These are phyloP conservation scores for Heliconius hewitsoni DNA, from an alignment of 1,140 invertebrate genomes.

Conservation along the genomic window DNA sequence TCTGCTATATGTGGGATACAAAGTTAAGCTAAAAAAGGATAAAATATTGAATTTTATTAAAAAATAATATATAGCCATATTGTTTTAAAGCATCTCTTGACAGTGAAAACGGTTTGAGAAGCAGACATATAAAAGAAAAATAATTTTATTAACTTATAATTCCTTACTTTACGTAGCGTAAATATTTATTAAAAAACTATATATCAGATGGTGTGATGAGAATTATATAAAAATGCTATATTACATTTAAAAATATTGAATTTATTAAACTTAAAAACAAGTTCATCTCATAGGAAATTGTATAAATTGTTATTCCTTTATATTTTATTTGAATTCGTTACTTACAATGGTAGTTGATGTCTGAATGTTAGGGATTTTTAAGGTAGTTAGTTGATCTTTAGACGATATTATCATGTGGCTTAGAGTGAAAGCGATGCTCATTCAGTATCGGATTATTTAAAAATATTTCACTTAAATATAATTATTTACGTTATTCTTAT, in stretches of 20 bases:
- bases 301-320: conserved; percentile 23
- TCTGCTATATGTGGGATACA: too few species aligned
- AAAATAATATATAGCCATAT: too few species aligned
- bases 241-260: background rate
- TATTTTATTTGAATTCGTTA: conserved; percentile 40
- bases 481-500: background rate
- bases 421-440: background rate
- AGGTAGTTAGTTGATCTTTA: background rate
- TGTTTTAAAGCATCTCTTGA: background rate
- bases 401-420: background rate
- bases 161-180: background rate
- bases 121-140: too few species aligned
- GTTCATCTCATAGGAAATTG: conserved; percentile 2
- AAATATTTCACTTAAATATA: too few species aligned
- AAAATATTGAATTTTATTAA: too few species aligned
- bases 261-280: conserved; percentile 6
- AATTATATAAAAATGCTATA: background rate
- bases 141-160: background rate
- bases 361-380: conserved; percentile 19
- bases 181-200: background rate
- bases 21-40: too few species aligned
- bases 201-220: background rate
- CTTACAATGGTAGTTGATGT: conserved; percentile 37
- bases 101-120: too few species aligned
- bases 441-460: background rate